A percentile compares a stretch with the other conserved stretches of the same genome.
Conservation (phyloP, 2,797 vertebrate genomes). For the Pantherophis alleghaniensis region DNA sequence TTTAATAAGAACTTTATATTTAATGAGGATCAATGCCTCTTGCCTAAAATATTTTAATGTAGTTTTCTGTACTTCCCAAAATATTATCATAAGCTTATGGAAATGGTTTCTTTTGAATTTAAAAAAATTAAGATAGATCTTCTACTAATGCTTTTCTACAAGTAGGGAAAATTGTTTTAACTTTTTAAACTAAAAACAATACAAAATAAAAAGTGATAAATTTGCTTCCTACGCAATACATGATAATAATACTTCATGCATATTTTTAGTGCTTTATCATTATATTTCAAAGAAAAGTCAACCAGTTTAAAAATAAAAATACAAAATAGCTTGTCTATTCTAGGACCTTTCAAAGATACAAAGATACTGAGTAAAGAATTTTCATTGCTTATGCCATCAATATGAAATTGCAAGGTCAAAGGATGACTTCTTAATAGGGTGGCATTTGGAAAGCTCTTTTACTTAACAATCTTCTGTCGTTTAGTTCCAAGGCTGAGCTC, state of each 20-base stretch:
- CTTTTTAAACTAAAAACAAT: slow-evolving; percentile 34
- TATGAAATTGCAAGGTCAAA: slow-evolving; percentile 56
- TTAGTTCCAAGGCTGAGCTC: slow-evolving; percentile 72
- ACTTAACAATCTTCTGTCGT: slow-evolving; percentile 61
- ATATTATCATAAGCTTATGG: slow-evolving; percentile 29
- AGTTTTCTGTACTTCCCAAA: neutral
- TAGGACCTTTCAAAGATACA: slow-evolving; percentile 39
- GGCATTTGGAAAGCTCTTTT: slow-evolving; percentile 61
- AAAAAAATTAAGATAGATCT: slow-evolving; percentile 23
- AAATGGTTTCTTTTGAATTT: slow-evolving; percentile 32
- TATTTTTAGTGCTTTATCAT: slow-evolving; percentile 21
- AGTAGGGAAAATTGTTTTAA: slow-evolving; percentile 16
- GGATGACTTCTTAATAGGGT: slow-evolving; percentile 54
- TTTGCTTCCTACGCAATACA: slow-evolving; percentile 15
- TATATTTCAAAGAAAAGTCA: slow-evolving; percentile 38
- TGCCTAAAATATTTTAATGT: neutral
- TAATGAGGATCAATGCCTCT: neutral
- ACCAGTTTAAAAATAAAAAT: slow-evolving; percentile 45
- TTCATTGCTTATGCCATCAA: slow-evolving; percentile 51
- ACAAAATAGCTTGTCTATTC: slow-evolving; percentile 29
- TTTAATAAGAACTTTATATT: neutral
- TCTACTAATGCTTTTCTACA: slow-evolving; percentile 32
- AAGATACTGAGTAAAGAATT: slow-evolving; percentile 28
- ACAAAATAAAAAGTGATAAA: slow-evolving; percentile 29
- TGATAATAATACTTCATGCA: slow-evolving; percentile 33